Base-by-base conservation (phyloP, 30 jellyfish, hydroid and myxozoan genomes). In the Hydractinia echinata region DNA sequence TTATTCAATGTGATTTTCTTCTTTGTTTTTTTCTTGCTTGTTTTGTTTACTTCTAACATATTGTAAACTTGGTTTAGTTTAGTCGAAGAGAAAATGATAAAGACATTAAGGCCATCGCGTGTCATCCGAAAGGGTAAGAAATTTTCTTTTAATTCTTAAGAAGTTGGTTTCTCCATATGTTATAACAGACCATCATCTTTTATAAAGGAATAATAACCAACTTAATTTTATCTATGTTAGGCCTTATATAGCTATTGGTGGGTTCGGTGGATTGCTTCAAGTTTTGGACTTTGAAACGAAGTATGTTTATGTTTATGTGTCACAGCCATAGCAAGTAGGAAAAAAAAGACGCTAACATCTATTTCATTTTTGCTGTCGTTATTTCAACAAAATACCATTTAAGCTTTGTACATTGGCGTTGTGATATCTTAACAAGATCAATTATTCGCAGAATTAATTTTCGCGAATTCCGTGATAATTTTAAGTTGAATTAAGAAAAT, bases 111-210 rank as follows among this genome's bases (percentile, higher is more conserved):
- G 95, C 96, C 10, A 84, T 89, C 21, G 96, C 96, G 8, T 83
- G 96, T 56, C 96, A 89, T 55, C 91, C 95, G 1, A 79, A 84
- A 72, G 90, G 83, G 96, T 89, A 82, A 80, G 94, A 51, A 49
- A 15, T 19, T 44, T 30, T 13, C 10, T 13, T 5, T 55, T 49
- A 0, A 49, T 49, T 10, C 16, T 7, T 72, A 10, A 0, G 7
- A 8, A 51, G 8, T 18, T 15, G 10, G 60, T 8, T 58, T 6
- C 70, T 71, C 60, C 1, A n/a, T 6, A 64, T 7, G 74, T 64
- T 58, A 58, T 9, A 44, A 64, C 74, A n/a, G 74, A n/a, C 7
- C 69, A 58, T 58, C 69, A 0, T 58, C 74, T 30, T 30, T 30
- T 30, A 7, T 64, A 64, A 64, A 51, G 4, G 74, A 30, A 0